Evolutionary conservation across 2,113 vertebrate genomes (phyloP).

Genomic region (Gnathonemus echidnorhynchus): DNA sequence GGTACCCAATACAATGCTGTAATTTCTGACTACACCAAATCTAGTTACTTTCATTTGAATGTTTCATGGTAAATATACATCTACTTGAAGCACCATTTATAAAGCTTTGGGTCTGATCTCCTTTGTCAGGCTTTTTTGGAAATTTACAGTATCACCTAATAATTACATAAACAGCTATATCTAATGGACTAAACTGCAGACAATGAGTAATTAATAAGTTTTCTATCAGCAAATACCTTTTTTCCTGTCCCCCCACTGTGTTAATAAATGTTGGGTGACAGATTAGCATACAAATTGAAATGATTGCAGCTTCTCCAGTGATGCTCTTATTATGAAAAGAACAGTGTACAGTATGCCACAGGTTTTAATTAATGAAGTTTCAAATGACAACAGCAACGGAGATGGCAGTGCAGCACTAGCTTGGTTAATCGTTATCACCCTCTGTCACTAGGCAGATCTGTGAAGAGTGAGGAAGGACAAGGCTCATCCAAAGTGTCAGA

Average conservation of each 20-base stretch:
- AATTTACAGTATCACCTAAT: not conserved
- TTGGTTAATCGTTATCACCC: conserved; percentile 4
- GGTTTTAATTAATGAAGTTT: conserved; percentile 23
- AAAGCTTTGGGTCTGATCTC: not conserved
- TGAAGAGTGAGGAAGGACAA: not conserved
- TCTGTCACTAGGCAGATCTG: not conserved
- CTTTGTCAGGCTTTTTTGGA: not conserved
- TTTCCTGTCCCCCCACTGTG: not conserved
- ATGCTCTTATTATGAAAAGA: conserved; percentile 10
- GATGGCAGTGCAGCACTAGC: not conserved
- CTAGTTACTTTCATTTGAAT: not conserved
- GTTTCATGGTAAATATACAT: not conserved
- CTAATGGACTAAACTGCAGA: not conserved
- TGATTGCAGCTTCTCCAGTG: not conserved
- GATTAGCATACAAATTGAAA: conserved; percentile 23
- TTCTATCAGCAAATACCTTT: not conserved
- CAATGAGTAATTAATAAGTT: not conserved
- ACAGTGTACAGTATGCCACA: not conserved
- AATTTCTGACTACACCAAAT: not conserved
- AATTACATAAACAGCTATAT: not conserved
- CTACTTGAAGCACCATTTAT: not conserved
- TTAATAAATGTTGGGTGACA: not conserved
- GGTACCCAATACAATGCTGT: not conserved
- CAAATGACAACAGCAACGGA: not conserved
- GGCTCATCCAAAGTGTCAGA: not conserved